phyloP scores from a whole-genome alignment of 2,113 vertebrate genomes.

The Miniopterus natalensis region DNA sequence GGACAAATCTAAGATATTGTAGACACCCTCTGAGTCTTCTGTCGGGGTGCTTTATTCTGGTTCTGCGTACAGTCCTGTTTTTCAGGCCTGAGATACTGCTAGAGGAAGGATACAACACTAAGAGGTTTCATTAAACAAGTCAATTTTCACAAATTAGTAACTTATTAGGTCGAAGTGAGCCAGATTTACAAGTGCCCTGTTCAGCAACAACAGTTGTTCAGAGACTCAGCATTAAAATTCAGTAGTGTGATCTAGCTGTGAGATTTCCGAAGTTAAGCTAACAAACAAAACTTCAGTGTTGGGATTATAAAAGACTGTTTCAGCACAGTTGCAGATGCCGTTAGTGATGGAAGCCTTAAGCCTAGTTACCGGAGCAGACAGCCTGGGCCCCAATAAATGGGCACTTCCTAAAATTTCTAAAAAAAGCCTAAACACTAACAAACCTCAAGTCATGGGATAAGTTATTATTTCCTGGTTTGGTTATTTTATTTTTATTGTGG shows the following conservation, averaged over 20 bases:
- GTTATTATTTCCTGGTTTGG: conserved; percentile 27
- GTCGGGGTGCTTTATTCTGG: background rate
- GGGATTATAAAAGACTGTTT: conserved; percentile 27
- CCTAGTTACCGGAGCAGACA: background rate
- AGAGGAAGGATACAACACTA: background rate
- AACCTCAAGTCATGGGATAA: background rate
- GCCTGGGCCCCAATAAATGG: background rate
- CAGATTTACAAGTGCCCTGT: background rate
- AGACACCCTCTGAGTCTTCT: background rate
- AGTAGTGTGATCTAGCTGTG: background rate
- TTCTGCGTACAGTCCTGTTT: background rate
- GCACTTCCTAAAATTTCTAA: conserved; percentile 29
- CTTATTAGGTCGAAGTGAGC: background rate
- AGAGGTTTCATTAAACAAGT: background rate
- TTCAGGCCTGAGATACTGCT: background rate
- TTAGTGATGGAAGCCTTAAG: conserved; percentile 18
- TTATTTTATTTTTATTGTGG: conserved; percentile 42
- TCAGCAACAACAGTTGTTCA: background rate
- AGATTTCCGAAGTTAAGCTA: conserved; percentile 21
- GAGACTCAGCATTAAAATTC: background rate
- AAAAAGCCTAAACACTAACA: background rate
- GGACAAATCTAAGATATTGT: background rate
- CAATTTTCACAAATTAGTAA: conserved; percentile 38
- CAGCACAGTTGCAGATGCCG: conserved; percentile 14
- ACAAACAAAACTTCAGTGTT: background rate